Evolutionary conservation across 2,113 vertebrate genomes (phyloP).

Genomic region (Ageneiosus marmoratus): DNA sequence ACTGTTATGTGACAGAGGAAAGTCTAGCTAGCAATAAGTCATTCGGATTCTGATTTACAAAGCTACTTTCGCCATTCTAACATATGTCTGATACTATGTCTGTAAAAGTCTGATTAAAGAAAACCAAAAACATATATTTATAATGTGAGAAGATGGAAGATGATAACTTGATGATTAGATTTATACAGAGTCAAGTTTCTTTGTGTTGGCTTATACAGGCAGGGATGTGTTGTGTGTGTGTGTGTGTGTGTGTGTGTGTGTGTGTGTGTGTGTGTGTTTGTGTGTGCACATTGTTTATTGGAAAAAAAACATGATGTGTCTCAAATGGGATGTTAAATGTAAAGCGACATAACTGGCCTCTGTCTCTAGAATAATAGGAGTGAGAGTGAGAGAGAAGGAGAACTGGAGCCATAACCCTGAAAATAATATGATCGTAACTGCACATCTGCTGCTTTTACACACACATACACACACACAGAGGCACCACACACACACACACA

Average conservation of each 20-base stretch:
- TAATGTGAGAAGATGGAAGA: not conserved
- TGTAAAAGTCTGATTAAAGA: not conserved
- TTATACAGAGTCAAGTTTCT: not conserved
- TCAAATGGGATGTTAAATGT: slow-evolving; percentile 29
- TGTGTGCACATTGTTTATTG: not conserved
- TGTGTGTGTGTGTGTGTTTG: too few species aligned
- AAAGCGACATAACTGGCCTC: slow-evolving; percentile 32
- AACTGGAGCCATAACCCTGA: slow-evolving; percentile 39
- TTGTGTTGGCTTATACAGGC: not conserved
- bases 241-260: too few species aligned
- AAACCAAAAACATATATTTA: not conserved
- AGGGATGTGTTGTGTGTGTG: not conserved
- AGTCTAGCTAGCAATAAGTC: too few species aligned
- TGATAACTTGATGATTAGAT: not conserved
- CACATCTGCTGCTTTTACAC: slow-evolving; percentile 51
- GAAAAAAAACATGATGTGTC: not conserved
- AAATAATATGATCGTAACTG: slow-evolving; percentile 47
- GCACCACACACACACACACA: not conserved
- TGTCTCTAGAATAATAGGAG: slow-evolving; percentile 24
- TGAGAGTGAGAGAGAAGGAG: slow-evolving; percentile 2
- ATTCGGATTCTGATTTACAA: too few species aligned
- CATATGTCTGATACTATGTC: too few species aligned
- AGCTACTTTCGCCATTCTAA: not conserved
- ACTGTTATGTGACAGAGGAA: too few species aligned
- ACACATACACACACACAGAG: slow-evolving; percentile 40